These are phyloP conservation scores for Macrostomum lignano DNA, from an alignment of 1,140 invertebrate species.

Conservation along the genomic window DNA sequence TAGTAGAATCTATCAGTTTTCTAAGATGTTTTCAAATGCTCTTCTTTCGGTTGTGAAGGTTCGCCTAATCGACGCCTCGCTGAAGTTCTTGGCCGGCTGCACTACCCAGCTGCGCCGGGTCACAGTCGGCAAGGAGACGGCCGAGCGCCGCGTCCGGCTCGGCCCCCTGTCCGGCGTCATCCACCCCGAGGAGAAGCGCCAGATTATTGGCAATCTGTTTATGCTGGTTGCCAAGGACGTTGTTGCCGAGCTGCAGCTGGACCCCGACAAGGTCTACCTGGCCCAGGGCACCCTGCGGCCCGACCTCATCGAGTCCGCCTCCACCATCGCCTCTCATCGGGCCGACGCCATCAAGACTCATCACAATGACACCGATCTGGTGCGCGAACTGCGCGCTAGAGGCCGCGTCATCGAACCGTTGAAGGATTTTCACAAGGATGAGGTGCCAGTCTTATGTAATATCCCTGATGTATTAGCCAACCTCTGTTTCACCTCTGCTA, in stretches of 20 bases:
- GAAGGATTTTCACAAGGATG: slow-evolving; percentile 90
- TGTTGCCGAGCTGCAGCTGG: no score
- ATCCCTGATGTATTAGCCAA: no score
- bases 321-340: slow-evolving; percentile 43
- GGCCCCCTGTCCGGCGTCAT: no score
- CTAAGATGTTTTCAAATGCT: no score
- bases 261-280: no score
- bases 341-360: slow-evolving; percentile 97
- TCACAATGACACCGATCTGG: slow-evolving; percentile 86
- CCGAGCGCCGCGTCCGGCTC: no score
- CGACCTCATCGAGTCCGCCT: slow-evolving; percentile 90
- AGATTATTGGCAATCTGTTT: slow-evolving; percentile 95
- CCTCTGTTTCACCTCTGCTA: no score
- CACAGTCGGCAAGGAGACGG: no score
- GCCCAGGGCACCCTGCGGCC: slow-evolving; percentile 74
- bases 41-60: no score
- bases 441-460: no score
- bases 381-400: slow-evolving; percentile 47
- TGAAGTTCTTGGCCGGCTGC: not conserved
- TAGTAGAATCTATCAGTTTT: no score
- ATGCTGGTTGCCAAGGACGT: slow-evolving; percentile 34
- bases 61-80: not conserved
- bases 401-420: slow-evolving; percentile 64
- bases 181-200: slow-evolving; percentile 78
- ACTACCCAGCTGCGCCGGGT: no score